Conservation (phyloP, 2,797 vertebrate species). For the Sebastes diploproa region DNA sequence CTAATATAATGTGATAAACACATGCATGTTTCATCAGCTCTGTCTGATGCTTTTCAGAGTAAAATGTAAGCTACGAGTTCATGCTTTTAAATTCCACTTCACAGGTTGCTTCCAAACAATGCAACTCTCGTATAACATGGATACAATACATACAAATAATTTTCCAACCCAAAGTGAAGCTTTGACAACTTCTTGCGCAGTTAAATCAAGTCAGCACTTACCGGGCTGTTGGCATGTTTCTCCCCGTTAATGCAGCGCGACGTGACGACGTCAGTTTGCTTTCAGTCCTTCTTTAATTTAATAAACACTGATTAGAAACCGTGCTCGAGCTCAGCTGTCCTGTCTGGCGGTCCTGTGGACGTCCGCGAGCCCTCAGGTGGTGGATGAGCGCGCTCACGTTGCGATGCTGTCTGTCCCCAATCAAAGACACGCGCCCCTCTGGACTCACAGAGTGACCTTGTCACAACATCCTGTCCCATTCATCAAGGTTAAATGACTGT, state of each 20-base stretch:
- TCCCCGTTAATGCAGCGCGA: not conserved
- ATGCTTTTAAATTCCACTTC: not conserved
- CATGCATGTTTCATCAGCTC: not conserved
- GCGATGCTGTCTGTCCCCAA: not conserved
- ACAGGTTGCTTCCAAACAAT: not conserved
- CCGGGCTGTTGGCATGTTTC: conserved; percentile 1
- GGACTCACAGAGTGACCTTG: conserved; percentile 51
- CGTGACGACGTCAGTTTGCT: not conserved
- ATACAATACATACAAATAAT: not conserved
- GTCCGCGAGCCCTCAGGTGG: conserved; percentile 42
- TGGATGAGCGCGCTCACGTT: conserved; percentile 42
- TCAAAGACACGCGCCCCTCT: conserved; percentile 33
- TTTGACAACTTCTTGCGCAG: not conserved
- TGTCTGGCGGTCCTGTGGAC: not conserved
- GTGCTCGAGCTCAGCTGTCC: conserved; percentile 1
- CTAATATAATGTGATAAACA: not conserved
- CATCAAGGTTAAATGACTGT: conserved; percentile 11
- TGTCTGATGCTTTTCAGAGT: not conserved
- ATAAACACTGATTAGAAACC: not conserved
- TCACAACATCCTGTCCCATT: not conserved
- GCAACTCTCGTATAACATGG: not conserved
- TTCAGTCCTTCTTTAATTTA: not conserved
- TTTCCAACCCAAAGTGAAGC: not conserved
- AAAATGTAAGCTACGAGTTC: not conserved
- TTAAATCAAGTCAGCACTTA: conserved; percentile 41